These are phyloP conservation scores for Andrena flavipes DNA, from an alignment of 2,888 invertebrate species.

Conservation along the genomic window DNA sequence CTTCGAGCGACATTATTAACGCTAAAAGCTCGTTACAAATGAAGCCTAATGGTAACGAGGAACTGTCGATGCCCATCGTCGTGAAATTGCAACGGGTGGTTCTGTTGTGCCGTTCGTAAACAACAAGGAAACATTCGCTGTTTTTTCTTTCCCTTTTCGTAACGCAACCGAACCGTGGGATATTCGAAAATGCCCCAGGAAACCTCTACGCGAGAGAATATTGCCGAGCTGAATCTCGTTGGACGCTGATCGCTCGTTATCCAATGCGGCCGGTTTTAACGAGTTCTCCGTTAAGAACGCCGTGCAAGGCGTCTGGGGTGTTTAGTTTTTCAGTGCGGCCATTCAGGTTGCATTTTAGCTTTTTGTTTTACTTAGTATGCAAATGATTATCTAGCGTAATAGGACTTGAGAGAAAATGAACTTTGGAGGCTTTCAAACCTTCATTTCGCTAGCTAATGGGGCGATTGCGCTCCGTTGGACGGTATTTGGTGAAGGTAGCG, in stretches of 20 bases:
- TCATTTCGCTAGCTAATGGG: too few relatives aligned
- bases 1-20: conserved; percentile 41
- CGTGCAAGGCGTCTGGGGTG: background rate
- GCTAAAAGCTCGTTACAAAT: conserved; percentile 57
- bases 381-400: background rate
- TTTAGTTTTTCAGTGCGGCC: background rate
- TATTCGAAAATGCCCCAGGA: conserved; percentile 21
- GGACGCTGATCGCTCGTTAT: conserved; percentile 27
- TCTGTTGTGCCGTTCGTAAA: conserved; percentile 31
- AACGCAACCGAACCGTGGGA: background rate
- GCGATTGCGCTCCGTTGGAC: background rate
- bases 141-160: background rate
- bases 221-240: conserved; percentile 5
- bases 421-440: too few relatives aligned
- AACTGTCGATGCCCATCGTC: conserved; percentile 52
- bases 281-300: background rate
- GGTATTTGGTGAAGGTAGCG: background rate
- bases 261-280: background rate
- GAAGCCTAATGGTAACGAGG: conserved; percentile 28
- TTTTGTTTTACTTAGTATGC: background rate
- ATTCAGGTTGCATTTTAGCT: background rate
- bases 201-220: conserved; percentile 22
- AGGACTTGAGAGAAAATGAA: background rate
- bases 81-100: conserved; percentile 44
- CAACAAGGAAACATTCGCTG: conserved; percentile 53